phyloP scores from a whole-genome alignment of 1,140 invertebrate genomes.

The Phymastichus coffea region DNA sequence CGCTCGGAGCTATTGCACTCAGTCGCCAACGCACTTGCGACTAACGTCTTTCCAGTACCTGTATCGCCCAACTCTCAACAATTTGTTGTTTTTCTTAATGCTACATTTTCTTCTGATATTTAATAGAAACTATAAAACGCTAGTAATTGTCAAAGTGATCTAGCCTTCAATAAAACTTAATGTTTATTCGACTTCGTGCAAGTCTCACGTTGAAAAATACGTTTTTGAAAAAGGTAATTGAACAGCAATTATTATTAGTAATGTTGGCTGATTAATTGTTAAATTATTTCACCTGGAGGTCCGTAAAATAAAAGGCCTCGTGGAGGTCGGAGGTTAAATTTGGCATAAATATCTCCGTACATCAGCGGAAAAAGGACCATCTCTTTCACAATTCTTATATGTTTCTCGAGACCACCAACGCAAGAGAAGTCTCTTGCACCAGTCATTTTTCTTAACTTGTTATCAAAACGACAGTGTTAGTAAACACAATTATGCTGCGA shows the following conservation, averaged over 20 bases:
- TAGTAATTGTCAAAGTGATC: too few species aligned
- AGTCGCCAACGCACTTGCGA: conserved; percentile 56
- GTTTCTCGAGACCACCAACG: conserved; percentile 68
- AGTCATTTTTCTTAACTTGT: conserved; percentile 1
- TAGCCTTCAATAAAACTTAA: neutral
- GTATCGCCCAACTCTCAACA: too few species aligned
- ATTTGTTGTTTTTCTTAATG: too few species aligned
- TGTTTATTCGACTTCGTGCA: neutral
- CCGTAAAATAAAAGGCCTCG: conserved; percentile 75
- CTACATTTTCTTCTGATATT: too few species aligned
- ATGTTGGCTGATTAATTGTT: neutral
- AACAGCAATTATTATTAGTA: neutral
- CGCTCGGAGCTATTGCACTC: conserved; percentile 57
- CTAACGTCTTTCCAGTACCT: conserved; percentile 61
- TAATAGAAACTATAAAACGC: too few species aligned
- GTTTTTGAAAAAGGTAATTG: neutral
- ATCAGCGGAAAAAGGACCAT: conserved; percentile 72
- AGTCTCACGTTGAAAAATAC: neutral
- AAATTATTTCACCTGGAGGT: conserved; percentile 64
- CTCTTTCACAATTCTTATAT: conserved; percentile 71
- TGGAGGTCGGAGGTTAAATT: conserved; percentile 69
- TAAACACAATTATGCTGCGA: too few species aligned
- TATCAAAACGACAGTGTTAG: too few species aligned
- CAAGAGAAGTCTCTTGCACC: conserved; percentile 54
- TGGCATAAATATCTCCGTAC: conserved; percentile 69